Conservation (phyloP, 92 coral and sea anemone species). For the Plumapathes pennacea region DNA sequence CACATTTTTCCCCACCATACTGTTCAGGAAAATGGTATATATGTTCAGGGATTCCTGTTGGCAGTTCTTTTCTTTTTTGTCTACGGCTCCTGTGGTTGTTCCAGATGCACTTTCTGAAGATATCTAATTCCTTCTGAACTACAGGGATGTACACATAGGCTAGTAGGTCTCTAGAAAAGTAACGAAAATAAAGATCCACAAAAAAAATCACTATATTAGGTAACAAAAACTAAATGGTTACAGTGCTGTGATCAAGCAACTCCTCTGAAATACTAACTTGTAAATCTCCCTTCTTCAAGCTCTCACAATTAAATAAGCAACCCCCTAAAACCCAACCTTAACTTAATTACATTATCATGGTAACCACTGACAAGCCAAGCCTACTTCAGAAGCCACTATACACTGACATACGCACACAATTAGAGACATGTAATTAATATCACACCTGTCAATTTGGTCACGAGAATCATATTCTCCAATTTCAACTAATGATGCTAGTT, state of each 20-base stretch:
- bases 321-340: no score
- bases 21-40: conserved; percentile 46
- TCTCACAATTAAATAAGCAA: no score
- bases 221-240: no score
- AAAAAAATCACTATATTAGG: no score
- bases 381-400: not conserved
- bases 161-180: conserved; percentile 2
- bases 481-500: conserved; percentile 32
- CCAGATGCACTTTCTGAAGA: conserved; percentile 45
- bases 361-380: not conserved
- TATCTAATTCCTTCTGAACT: conserved; percentile 43
- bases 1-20: conserved; percentile 61
- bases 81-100: conserved; percentile 29
- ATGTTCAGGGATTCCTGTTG: conserved; percentile 65
- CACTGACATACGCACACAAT: not conserved
- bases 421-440: no score
- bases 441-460: conserved; percentile 45
- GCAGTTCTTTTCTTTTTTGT: conserved; percentile 52
- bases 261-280: no score
- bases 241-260: no score
- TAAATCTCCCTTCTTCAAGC: no score
- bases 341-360: not conserved
- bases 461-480: conserved; percentile 50
- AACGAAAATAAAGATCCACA: not conserved
- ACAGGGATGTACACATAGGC: conserved; percentile 48